A percentile compares a stretch with the other conserved stretches of the same genome.
Conservation (phyloP, 2,888 invertebrate genomes). For the Lampropteryx suffumata region DNA sequence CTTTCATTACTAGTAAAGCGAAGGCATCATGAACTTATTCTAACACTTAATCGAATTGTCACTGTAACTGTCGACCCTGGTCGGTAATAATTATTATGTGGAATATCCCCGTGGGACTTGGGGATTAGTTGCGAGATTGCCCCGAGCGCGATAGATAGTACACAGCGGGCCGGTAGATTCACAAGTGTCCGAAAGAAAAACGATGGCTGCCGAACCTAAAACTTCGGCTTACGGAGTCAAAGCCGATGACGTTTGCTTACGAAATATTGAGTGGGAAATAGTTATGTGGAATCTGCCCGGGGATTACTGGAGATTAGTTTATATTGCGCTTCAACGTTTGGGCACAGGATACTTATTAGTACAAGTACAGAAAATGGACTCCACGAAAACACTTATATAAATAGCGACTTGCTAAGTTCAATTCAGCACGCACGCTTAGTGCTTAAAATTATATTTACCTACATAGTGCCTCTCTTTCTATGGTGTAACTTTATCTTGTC, state of each 20-base stretch:
- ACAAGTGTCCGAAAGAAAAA: conserved; percentile 20
- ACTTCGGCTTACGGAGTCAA: not conserved
- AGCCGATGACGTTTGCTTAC: not conserved
- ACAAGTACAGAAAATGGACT: no score
- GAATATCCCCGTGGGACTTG: conserved; percentile 46
- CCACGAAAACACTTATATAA: no score
- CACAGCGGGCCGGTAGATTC: conserved; percentile 40
- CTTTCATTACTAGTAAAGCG: not conserved
- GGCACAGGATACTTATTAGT: no score
- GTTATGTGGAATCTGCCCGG: not conserved
- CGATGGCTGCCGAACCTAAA: conserved; percentile 13
- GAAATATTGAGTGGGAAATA: not conserved
- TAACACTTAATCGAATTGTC: conserved; percentile 17
- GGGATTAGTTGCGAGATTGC: conserved; percentile 52
- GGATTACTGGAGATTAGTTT: not conserved
- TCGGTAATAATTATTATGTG: conserved; percentile 56
- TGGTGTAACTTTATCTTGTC: no score
- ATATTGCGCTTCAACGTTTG: not conserved
- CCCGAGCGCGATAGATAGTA: conserved; percentile 40
- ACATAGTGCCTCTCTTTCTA: no score
- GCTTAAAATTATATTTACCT: no score
- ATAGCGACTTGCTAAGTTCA: no score
- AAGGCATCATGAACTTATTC: conserved; percentile 11
- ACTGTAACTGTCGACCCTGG: conserved; percentile 25
- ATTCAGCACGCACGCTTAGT: no score